These are phyloP conservation scores for Helicorthomorpha holstii DNA, from an alignment of 1,140 invertebrate genomes.

Conservation along the genomic window DNA sequence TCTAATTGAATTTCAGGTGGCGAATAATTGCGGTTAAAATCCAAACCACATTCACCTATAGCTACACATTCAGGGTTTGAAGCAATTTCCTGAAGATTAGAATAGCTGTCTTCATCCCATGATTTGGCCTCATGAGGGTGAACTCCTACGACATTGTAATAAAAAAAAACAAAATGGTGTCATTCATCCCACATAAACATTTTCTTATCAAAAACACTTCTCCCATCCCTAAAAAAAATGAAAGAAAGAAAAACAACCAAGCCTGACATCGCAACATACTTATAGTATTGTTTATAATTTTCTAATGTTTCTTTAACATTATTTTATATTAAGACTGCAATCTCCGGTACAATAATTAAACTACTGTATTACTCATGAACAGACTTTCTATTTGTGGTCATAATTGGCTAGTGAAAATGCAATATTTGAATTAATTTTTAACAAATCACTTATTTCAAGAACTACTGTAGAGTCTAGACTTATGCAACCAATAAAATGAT, in stretches of 20 bases:
- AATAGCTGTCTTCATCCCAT: constrained; percentile 51
- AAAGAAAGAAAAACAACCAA: too few relatives aligned
- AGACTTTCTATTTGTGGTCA: too few relatives aligned
- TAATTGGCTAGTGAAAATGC: too few relatives aligned
- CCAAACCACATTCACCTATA: constrained; percentile 81
- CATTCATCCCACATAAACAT: background rate
- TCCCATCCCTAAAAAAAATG: background rate
- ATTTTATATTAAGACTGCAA: background rate
- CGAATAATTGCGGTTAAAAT: constrained; percentile 87
- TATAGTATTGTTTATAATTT: background rate
- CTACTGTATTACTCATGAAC: too few relatives aligned
- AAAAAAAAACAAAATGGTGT: constrained; percentile 7
- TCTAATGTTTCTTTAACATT: background rate
- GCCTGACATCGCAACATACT: too few relatives aligned
- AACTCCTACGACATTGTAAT: constrained; percentile 40
- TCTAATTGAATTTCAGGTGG: constrained; percentile 65
- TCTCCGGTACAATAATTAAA: too few relatives aligned
- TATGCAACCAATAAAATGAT: too few relatives aligned
- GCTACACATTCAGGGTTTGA: constrained; percentile 77
- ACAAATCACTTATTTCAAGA: too few relatives aligned
- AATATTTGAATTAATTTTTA: too few relatives aligned
- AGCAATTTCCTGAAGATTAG: constrained; percentile 42
- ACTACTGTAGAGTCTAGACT: too few relatives aligned
- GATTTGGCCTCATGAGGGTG: constrained; percentile 92
- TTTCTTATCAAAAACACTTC: background rate